phyloP scores from a whole-genome alignment of 1,140 invertebrate species.

The Marisa cornuarietis region DNA sequence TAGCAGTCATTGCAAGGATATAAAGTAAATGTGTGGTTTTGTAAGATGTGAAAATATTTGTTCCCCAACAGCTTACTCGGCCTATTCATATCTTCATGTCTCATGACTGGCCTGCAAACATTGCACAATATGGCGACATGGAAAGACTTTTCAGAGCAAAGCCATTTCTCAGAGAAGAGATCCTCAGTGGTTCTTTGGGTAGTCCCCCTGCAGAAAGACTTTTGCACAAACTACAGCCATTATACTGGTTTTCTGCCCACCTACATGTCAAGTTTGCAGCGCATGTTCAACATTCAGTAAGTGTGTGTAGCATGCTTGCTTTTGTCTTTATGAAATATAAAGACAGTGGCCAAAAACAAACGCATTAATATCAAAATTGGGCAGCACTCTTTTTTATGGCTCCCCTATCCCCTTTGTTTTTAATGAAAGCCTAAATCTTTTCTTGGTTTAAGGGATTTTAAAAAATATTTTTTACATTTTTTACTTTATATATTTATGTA shows the following conservation, averaged over 20 bases:
- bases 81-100: constrained; percentile 90
- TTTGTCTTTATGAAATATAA: no score
- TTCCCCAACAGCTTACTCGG: constrained; percentile 59
- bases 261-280: constrained; percentile 96
- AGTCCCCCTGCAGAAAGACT: constrained; percentile 85
- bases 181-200: constrained; percentile 82
- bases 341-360: no score
- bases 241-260: constrained; percentile 97
- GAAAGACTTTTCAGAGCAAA: constrained; percentile 80
- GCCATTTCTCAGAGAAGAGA: constrained; percentile 85
- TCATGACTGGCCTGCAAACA: constrained; percentile 95
- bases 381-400: no score
- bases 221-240: constrained; percentile 80
- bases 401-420: no score
- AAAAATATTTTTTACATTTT: no score
- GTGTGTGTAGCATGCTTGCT: background rate
- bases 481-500: no score
- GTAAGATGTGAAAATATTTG: background rate
- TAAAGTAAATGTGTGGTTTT: no score
- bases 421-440: no score
- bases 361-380: no score
- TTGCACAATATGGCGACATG: constrained; percentile 87
- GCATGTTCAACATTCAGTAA: constrained; percentile 76
- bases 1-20: no score
- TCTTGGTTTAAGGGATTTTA: no score